A percentile compares a stretch with the other conserved stretches of the same genome.
Evolutionary conservation across 2,888 invertebrate species (phyloP).

Genomic region (Stenichneumon culpator): DNA sequence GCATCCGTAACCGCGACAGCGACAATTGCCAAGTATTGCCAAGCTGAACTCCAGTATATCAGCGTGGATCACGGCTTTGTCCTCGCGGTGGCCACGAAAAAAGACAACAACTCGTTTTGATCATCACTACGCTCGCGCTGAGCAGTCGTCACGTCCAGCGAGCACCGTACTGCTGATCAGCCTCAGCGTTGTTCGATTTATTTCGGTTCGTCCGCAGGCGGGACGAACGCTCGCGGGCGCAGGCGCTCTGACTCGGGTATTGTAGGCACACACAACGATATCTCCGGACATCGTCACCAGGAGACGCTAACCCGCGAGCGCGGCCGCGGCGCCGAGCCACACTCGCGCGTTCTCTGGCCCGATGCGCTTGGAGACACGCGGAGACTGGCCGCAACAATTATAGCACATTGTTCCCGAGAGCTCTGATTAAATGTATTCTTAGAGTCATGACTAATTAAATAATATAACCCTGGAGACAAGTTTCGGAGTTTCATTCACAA

Average conservation of each 20-base stretch:
- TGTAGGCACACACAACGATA: conserved; percentile 37
- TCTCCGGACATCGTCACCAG: conserved; percentile 80
- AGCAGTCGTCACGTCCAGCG: conserved; percentile 79
- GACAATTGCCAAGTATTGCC: conserved; percentile 76
- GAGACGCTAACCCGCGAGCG: conserved; percentile 68
- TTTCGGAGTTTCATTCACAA: neutral
- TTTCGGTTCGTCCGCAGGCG: conserved; percentile 83
- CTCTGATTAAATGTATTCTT: neutral
- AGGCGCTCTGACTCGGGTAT: conserved; percentile 72
- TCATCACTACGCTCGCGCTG: conserved; percentile 78
- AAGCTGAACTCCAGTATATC: conserved; percentile 72
- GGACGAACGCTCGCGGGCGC: conserved; percentile 75
- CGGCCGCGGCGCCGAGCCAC: conserved; percentile 9
- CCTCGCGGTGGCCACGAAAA: conserved; percentile 81
- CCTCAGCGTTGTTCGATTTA: conserved; percentile 84
- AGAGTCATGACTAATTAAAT: neutral
- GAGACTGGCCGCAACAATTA: neutral
- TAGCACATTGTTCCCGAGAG: conserved; percentile 1
- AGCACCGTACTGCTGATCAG: conserved; percentile 74
- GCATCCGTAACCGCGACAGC: conserved; percentile 82
- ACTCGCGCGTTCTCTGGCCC: conserved; percentile 2
- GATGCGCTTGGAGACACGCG: neutral
- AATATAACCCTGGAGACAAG: neutral
- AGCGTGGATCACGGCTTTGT: conserved; percentile 80
- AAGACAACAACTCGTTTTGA: conserved; percentile 81